phyloP scores from a whole-genome alignment of 2,888 invertebrate species.

The Hanleya hanleyi region DNA sequence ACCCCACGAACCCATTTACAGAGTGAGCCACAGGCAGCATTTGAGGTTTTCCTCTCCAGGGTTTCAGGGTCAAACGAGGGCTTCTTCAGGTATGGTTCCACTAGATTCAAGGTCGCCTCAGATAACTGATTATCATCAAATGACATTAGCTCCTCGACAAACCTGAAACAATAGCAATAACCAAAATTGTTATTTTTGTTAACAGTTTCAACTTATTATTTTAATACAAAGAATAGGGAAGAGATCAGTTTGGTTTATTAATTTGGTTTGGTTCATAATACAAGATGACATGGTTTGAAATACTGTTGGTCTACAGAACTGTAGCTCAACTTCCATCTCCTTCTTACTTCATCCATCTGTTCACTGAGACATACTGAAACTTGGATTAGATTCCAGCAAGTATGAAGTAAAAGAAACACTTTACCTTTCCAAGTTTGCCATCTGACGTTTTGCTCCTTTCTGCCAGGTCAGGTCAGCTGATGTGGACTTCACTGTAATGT shows the following conservation, averaged over 20 bases:
- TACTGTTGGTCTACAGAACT: no score
- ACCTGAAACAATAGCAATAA: constrained; percentile 48
- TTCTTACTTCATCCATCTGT: no score
- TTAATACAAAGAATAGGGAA: no score
- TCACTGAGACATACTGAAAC: no score
- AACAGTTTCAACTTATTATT: no score
- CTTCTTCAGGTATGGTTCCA: constrained; percentile 71
- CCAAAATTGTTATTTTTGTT: no score
- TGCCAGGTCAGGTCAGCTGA: constrained; percentile 73
- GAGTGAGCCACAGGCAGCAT: constrained; percentile 69
- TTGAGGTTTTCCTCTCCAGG: constrained; percentile 63
- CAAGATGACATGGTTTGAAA: no score
- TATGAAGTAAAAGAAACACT: no score
- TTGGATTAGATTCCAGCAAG: no score
- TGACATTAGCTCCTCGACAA: constrained; percentile 71
- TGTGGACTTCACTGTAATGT: constrained; percentile 71
- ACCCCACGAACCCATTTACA: constrained; percentile 72
- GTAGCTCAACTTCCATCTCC: no score
- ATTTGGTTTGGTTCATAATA: no score
- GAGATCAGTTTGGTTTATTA: no score
- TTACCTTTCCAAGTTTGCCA: constrained; percentile 73
- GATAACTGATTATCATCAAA: constrained; percentile 72
- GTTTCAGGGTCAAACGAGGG: constrained; percentile 68
- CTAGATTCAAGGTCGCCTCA: constrained; percentile 67
- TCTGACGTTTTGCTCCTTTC: constrained; percentile 73